Percentiles rank a stretch among this genome's conserved stretches.
Evolutionary conservation across 1,140 invertebrate species (phyloP).

Genomic region (Lepidurus arcticus): DNA sequence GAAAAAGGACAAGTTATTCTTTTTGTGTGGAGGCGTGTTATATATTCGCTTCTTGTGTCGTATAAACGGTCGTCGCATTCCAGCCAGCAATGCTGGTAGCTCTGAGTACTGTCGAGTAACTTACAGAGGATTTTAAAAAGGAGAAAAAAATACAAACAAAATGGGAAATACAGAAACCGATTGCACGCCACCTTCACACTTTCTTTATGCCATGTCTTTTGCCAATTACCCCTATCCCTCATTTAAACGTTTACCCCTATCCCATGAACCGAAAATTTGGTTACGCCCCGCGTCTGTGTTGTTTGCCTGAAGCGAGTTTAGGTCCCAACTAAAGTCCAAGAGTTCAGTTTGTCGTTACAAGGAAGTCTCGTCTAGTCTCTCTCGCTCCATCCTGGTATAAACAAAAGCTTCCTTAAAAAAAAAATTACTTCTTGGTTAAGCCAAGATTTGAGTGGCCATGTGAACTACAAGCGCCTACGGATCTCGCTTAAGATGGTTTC

Average conservation of each 20-base stretch:
- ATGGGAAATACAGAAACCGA: not conserved
- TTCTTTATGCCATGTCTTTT: not conserved
- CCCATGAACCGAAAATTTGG: not conserved
- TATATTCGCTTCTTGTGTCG: not conserved
- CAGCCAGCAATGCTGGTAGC: not conserved
- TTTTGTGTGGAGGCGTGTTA: not conserved
- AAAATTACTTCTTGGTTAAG: not conserved
- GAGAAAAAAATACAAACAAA: not conserved
- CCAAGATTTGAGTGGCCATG: not conserved
- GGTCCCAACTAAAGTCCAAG: not conserved
- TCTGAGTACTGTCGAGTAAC: not conserved
- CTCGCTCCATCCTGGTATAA: not conserved
- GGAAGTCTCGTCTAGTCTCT: not conserved
- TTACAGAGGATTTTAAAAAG: not conserved
- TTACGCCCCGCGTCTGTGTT: not conserved
- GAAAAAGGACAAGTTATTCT: not conserved
- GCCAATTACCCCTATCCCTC: not conserved
- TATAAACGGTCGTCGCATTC: not conserved
- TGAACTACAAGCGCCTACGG: not conserved
- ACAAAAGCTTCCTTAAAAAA: not conserved
- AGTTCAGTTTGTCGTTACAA: not conserved
- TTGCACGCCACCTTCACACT: not conserved
- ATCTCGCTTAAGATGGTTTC: slow-evolving; percentile 2
- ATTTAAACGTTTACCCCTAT: not conserved
- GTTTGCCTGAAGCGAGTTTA: not conserved